A percentile compares a stretch with the other conserved stretches of the same genome.
Conservation (phyloP, 2,888 invertebrate species). For the Daptonema setosum region DNA sequence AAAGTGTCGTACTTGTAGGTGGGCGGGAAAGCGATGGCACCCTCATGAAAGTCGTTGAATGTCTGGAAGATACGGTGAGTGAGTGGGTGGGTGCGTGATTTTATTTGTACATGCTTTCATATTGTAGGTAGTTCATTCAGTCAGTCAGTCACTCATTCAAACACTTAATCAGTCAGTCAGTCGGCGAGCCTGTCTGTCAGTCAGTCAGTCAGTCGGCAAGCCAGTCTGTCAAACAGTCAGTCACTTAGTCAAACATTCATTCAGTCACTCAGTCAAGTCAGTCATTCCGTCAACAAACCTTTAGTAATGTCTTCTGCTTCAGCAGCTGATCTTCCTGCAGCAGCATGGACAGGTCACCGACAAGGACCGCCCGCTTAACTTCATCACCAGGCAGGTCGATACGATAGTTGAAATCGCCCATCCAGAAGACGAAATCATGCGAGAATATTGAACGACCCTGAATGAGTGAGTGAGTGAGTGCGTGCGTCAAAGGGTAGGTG, state of each 20-base stretch:
- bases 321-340: slow-evolving; percentile 66
- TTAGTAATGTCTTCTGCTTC: slow-evolving; percentile 31
- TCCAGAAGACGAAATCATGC: slow-evolving; percentile 97
- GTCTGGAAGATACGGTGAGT: slow-evolving; percentile 34
- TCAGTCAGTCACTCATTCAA: no score
- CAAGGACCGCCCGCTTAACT: slow-evolving; percentile 56
- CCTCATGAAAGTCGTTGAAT: slow-evolving; percentile 79
- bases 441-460: slow-evolving; percentile 64
- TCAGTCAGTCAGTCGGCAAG: no score
- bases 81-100: no score
- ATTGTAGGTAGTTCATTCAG: neutral
- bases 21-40: slow-evolving; percentile 68
- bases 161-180: no score
- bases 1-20: slow-evolving; percentile 97
- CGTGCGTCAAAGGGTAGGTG: no score
- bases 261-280: no score
- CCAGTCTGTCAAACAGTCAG: no score
- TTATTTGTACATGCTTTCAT: neutral
- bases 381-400: slow-evolving; percentile 85
- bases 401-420: slow-evolving; percentile 96
- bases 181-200: no score
- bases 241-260: no score
- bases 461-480: slow-evolving; percentile 6
- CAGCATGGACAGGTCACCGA: slow-evolving; percentile 50
- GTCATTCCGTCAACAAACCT: no score